Percentiles rank a stretch among this genome's conserved stretches.
phyloP scores from a whole-genome alignment of 37 sponge, comb jelly and placozoan genomes.

The Halichondria panicea region DNA sequence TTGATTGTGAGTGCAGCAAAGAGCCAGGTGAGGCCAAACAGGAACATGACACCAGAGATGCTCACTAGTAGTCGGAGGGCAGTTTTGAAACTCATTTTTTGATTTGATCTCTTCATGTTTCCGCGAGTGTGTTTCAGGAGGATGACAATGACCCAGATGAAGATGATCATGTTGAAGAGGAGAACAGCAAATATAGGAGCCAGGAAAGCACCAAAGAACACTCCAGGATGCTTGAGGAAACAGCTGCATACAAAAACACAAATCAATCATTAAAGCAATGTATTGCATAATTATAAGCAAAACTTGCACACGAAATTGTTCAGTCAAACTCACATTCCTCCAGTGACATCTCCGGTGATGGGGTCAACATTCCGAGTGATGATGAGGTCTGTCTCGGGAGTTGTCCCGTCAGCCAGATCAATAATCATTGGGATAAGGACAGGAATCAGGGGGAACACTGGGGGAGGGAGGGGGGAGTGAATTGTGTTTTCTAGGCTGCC shows the following conservation, averaged over 20 bases:
- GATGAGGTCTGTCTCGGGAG: conserved; percentile 10
- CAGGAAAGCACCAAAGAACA: conserved; percentile 27
- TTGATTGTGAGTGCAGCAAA: conserved; percentile 26
- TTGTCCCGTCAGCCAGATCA: conserved; percentile 1
- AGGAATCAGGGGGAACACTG: conserved; percentile 31
- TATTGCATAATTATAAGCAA: too few species aligned
- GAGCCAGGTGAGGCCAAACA: conserved; percentile 32
- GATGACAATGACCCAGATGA: not conserved
- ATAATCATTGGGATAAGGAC: conserved; percentile 25
- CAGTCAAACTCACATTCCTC: too few species aligned
- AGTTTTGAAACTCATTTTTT: not conserved
- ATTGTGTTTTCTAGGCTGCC: too few species aligned
- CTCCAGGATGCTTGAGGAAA: conserved; percentile 22
- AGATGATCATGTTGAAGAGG: conserved; percentile 3
- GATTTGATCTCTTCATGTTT: not conserved
- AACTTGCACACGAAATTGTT: too few species aligned
- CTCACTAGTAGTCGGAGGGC: conserved; percentile 19
- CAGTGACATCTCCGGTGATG: too few species aligned
- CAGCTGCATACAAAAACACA: too few species aligned
- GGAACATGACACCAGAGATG: conserved; percentile 28
- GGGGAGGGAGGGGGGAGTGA: too few species aligned
- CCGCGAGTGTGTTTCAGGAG: conserved; percentile 21
- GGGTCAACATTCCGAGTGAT: not conserved
- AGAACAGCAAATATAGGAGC: conserved; percentile 14
- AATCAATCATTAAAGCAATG: too few species aligned